Evolutionary conservation across 2,113 vertebrate genomes (phyloP).

Genomic region (Tautogolabrus adspersus): DNA sequence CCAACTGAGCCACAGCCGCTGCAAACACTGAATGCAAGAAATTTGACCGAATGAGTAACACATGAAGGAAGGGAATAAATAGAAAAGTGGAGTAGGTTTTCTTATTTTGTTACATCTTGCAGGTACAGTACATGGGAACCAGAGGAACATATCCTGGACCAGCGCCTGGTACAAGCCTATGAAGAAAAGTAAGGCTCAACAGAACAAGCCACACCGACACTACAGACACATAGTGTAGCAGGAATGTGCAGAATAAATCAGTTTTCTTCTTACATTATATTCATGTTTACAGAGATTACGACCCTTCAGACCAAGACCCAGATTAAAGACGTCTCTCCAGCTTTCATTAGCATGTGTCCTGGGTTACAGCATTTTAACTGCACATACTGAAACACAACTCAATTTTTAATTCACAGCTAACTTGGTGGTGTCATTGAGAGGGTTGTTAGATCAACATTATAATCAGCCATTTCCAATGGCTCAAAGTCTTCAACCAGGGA

Average conservation of each 20-base stretch:
- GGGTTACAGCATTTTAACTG: constrained; percentile 4
- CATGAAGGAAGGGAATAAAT: neutral
- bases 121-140: constrained; percentile 99
- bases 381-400: neutral
- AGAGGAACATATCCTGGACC: constrained; percentile 97
- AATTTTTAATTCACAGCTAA: neutral
- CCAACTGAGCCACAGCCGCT: no score
- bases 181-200: constrained; percentile 90
- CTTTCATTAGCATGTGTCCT: neutral
- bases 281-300: neutral
- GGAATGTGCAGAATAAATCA: neutral
- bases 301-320: constrained; percentile 9
- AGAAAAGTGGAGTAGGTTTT: neutral
- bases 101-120: neutral
- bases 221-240: neutral
- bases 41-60: no score
- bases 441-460: no score
- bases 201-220: neutral
- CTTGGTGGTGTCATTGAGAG: no score
- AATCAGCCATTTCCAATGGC: no score
- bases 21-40: no score
- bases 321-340: neutral
- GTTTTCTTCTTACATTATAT: neutral
- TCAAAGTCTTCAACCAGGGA: no score
- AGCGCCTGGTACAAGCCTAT: constrained; percentile 93